Evolutionary conservation across 2,113 vertebrate genomes (phyloP), one percentile per base, ranked within the genome.

Genomic region (Hippocampus barbouri): DNA sequence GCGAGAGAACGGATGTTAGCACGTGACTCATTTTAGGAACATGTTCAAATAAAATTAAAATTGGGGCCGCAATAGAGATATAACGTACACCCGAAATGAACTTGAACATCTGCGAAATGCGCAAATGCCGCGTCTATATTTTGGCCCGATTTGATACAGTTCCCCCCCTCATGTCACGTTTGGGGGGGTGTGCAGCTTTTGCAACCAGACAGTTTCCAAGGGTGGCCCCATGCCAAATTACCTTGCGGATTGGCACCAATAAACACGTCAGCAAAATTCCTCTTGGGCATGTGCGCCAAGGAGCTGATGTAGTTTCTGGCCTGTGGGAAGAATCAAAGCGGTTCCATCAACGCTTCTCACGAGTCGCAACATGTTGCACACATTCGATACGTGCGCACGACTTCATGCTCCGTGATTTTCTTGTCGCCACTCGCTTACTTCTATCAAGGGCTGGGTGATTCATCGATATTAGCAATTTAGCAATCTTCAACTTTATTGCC

Each of bases 231-330:
- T 61, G n/a, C 68, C 11, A 3, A 18, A 27, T 94, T 94, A 99
- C 97, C 97, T 81, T 91, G 87, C 60, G 97, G 97, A 81, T 99
- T 99, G 82, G 97, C 97, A 79, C 97, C 97, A 79, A 98, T 92
- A 87, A 99, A 99, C 78, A 99, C 97, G 47, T 98, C 94, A 78
- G 95, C 93, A 90, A 99, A 99, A 91, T 95, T 96, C 93, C 97
- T 98, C 90, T 98, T 99, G 66, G 95, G 93, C 96, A 97, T 98
- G 59, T 95, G 91, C 79, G 94, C 92, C 86, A 99, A 88, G 62
- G 97, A 98, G 89, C 94, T 94, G 77, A 99, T 97, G 83, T 98
- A 99, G 91, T 97, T 98, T 85, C 97, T 94, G 69, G 97, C 97
- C 97, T 99, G 91, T 7, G 18, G 54, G 88, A 54, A 88, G 83